phyloP scores from a whole-genome alignment of 2,888 invertebrate species.

The Philaethria dido region DNA sequence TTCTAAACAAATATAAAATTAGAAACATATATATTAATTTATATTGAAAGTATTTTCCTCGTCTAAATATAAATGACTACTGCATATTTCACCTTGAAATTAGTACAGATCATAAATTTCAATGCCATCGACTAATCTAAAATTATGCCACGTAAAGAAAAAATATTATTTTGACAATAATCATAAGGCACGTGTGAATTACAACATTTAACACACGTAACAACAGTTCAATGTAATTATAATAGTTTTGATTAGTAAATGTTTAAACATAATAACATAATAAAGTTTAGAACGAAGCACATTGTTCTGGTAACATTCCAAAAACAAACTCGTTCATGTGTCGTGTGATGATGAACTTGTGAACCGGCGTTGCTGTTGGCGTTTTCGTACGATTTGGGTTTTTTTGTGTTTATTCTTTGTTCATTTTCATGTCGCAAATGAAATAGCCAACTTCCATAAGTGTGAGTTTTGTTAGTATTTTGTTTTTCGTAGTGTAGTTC shows the following conservation, averaged over 20 bases:
- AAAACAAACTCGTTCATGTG: constrained; percentile 61
- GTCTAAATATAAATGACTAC: background rate
- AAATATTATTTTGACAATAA: constrained; percentile 37
- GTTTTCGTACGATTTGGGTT: constrained; percentile 72
- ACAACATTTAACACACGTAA: constrained; percentile 11
- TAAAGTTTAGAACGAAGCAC: constrained; percentile 26
- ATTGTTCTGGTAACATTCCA: constrained; percentile 74
- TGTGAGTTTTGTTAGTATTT: constrained; percentile 76
- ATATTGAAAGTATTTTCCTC: background rate
- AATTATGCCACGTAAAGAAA: constrained; percentile 41
- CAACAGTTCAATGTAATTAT: background rate
- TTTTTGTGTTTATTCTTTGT: constrained; percentile 80
- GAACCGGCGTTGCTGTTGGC: constrained; percentile 81
- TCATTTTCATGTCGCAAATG: constrained; percentile 75
- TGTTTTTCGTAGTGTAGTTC: constrained; percentile 79
- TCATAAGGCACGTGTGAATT: constrained; percentile 27
- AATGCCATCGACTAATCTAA: constrained; percentile 23
- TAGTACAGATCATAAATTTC: background rate
- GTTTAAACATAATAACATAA: constrained; percentile 11
- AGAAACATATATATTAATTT: background rate
- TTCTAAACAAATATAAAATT: background rate
- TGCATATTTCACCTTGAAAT: background rate
- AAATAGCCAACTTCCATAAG: constrained; percentile 67
- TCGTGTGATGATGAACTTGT: constrained; percentile 76
- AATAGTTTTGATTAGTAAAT: constrained; percentile 11